phyloP scores from a whole-genome alignment of 2,888 invertebrate species.

The Cheilosia grossa region DNA sequence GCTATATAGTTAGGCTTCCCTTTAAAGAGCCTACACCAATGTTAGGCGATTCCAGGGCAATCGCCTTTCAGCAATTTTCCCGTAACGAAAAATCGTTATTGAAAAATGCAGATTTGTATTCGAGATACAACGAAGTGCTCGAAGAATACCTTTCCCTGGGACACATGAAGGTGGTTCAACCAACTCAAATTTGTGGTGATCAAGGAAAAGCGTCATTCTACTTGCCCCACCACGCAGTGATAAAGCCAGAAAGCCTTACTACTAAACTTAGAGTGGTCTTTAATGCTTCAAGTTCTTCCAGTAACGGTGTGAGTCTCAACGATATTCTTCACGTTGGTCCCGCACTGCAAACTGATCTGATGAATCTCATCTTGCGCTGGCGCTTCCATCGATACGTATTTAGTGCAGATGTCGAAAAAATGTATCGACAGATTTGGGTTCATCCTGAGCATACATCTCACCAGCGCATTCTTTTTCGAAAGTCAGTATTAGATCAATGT shows the following conservation, averaged over 20 bases:
- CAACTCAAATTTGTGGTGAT: not conserved
- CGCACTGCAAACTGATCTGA: not conserved
- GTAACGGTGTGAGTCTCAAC: not conserved
- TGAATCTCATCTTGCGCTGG: not conserved
- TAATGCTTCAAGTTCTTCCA: slow-evolving; percentile 2
- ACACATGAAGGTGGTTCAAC: not conserved
- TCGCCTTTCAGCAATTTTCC: not conserved
- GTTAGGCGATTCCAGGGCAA: not conserved
- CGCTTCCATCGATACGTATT: not conserved
- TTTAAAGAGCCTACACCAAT: too few species aligned
- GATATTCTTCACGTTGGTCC: slow-evolving; percentile 2
- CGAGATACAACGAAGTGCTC: not conserved
- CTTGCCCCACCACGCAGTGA: not conserved
- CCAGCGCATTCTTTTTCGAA: too few species aligned
- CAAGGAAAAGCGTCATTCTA: not conserved
- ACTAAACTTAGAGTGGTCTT: slow-evolving; percentile 7
- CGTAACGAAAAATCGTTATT: not conserved
- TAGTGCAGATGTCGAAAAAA: too few species aligned
- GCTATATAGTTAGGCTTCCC: too few species aligned
- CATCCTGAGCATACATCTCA: too few species aligned
- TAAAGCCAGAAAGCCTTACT: slow-evolving; percentile 6
- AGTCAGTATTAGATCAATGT: too few species aligned
- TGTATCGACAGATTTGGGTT: too few species aligned
- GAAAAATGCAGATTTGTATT: not conserved
- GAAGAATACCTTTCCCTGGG: not conserved